Evolutionary conservation across 2,113 vertebrate species (phyloP), one percentile per base, ranked within the genome.

Genomic region (Crotalus tigris): DNA sequence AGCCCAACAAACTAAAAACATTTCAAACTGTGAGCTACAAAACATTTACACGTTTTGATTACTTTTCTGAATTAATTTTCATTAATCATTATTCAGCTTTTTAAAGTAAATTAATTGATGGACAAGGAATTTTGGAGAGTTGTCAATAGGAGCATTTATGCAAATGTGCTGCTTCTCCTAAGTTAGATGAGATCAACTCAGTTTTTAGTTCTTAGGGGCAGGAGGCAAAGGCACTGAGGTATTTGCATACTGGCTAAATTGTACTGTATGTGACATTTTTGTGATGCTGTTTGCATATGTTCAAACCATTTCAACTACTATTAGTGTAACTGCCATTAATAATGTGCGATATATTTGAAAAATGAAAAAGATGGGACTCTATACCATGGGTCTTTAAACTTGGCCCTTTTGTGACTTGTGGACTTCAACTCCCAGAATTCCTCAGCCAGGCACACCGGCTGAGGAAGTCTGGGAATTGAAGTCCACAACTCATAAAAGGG

Each of bases 171-270:
- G 57, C 44, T n/a, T 51, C 85, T 87, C 33, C 85, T 24, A 64
- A 58, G 88, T 87, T 90, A n/a, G 61, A 29, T 69, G 92, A 91
- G 92, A 87, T 49, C 93, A 10, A 85, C 92, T 90, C 89, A 91
- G 54, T 91, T 96, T 95, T 51, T 93, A 92, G 91, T 94, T 96
- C 87, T 23, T 85, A 54, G 26, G 21, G 19, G 1, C 3, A 39
- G 93, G 94, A 93, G 75, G 64, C 15, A 87, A 87, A 91, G 58
- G 12, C 2, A 13, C 4, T n/a, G 0, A 1, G 75, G 92, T 91
- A 93, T 90, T 12, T 90, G 64, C n/a, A 57, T 0, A 58, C 19
- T 91, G 1, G 0, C 93, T 39, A 2, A 92, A 87, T 12, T 1
- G 11, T 9, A 33, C 17, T 2, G 15, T 91, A 88, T 54, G 6